Evolutionary conservation across 2,888 invertebrate genomes (phyloP), one percentile per base, ranked within the genome.

Genomic region (Thelaira solivaga): DNA sequence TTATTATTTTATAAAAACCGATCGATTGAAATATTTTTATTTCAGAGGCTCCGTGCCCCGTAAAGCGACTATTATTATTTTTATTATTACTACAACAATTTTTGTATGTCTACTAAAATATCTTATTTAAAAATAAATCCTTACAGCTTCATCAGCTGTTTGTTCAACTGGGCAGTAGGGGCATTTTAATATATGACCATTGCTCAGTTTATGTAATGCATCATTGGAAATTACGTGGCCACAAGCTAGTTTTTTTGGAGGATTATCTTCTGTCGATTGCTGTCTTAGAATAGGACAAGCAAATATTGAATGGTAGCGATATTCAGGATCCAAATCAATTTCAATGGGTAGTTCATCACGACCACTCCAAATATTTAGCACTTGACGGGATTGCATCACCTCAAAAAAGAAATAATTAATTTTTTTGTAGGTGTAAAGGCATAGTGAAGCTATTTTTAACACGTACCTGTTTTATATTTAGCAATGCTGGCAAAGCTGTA

Each of bases 121-220:
- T 20, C 1, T 43, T 16, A 51, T 80, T 83, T 94, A 98, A 91
- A 98, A 98, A 90, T 94, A 95, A 87, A 99, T 96, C 88, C 95
- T 94, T 86, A 95, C 92, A 53, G 98, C 98, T 88, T 98, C 97
- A 71, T 94, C 92, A 20, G 97, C 96, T 83, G 94, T 95, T 88
- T 98, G 98, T 89, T 99, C 99, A 88, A 97, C 94, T 0, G 99
- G 99, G 87, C 99, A 99, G 90, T 99, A 99, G 0, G 99, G 99
- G 87, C 99, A 99, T 90, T 99, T 99, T 89, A 99, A 93, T 96
- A 98, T 97, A 89, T 94, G 96, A 55, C 96, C 96, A 89, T 93
- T 95, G 81, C 97, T 95, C 64, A 99, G 92, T 90, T 98, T 98
- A 89, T 95, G 95, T 81, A 99, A 92, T 47, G 99, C 99, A 90